Evolutionary conservation across 2,113 vertebrate genomes (phyloP), one percentile per base, ranked within the genome.

Genomic region (Dromaius novaehollandiae): DNA sequence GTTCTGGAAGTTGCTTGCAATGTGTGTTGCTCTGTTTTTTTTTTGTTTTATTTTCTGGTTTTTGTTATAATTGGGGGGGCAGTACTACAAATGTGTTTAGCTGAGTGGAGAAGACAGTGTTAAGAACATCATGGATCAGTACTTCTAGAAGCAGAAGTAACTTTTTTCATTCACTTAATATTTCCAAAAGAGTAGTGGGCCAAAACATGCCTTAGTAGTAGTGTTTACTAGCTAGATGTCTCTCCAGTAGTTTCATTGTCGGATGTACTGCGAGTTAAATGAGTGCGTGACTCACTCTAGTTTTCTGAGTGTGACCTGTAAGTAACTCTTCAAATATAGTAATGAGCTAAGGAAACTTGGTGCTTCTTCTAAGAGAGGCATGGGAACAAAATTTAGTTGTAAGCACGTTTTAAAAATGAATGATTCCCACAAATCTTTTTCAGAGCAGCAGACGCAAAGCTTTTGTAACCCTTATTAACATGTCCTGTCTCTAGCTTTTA

Each of bases 261-360:
- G n/a, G 76, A 70, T 22, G 64, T 64, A 87, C 91, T 81, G 90
- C 0, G 24, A 88, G 87, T 91, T 82, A 81, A 89, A 73, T 1
- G 78, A 76, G 89, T 7, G 58, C 9, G 12, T 95, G 95, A 95
- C 64, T 96, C 94, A 97, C 71, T 58, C 28, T 11, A 7, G n/a
- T 75, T 90, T 50, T 48, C 66, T 78, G 70, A n/a, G 91, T 87
- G 77, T 95, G 94, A 95, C 96, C 95, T 87, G 77, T 34, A 51
- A 80, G 40, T 88, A 69, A 48, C 80, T 93, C 53, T 7, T 69
- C 77, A 85, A 58, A 82, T 75, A 22, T 24, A 55, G 63, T 13
- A 55, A n/a, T 22, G 34, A 69, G 19, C 40, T 82, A 8, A 63
- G 26, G 28, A 46, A 66, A 32, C 66, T 51, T 50, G 66, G 77